Evolutionary conservation across 2,888 invertebrate genomes (phyloP), one percentile per base, ranked within the genome.

Genomic region (Epinotia bilunana): DNA sequence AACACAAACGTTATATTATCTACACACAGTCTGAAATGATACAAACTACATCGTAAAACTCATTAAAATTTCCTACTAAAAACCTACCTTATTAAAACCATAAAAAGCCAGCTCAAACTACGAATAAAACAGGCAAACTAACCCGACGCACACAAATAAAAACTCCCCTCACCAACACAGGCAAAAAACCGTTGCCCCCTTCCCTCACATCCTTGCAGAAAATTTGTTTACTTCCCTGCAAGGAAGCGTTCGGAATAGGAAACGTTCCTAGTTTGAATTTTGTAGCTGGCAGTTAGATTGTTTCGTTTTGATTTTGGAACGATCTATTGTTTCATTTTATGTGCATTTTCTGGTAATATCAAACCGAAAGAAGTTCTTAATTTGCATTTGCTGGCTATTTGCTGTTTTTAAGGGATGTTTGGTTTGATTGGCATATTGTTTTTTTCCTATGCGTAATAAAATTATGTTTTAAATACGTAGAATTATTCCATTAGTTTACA

Each of bases 191-290:
- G 53, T 53, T n/a, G n/a, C 53, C 16, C 53, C 71, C 58, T 65
- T 72, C 80, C 77, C 78, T 91, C 90, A 90, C 90, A 93, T 93
- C 92, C 93, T 93, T 92, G 91, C 90, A 92, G 93, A 91, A 92
- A 93, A 91, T 93, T 93, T 93, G 93, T 93, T 93, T 93, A 93
- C 93, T 91, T 93, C 92, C 88, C 87, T 86, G 88, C 88, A 93
- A 92, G 92, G 91, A 92, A 73, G 28, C 79, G 87, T 86, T 87
- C 80, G 77, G 80, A 82, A 84, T 39, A 39, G 39, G 86, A 85
- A 88, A 85, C 84, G 83, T 86, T 86, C 82, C 78, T 79, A 82
- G 83, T 86, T 84, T 82, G 80, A 83, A 81, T 80, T 79, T 80
- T 77, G 39, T 39, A 39, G 62, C 67, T 55, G 73, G 77, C 74